Base-by-base conservation (phyloP, 92 coral and sea anemone species). In the Diadumene lineata region DNA sequence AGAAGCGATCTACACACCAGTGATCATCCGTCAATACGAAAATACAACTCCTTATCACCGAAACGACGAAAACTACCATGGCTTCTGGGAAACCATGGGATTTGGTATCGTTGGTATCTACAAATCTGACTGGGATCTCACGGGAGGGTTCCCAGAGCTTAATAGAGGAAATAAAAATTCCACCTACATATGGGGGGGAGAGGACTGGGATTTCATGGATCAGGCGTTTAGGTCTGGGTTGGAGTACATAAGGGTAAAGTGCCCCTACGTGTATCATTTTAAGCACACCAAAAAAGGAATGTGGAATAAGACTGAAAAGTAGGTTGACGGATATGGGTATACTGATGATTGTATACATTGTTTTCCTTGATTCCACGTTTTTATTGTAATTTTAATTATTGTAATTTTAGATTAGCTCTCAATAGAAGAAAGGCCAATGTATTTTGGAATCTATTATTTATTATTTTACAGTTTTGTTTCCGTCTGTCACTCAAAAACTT, bases 171-270 rank as follows among this genome's bases (percentile, higher is more conserved):
- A n/a, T n/a, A n/a, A 38, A 38, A 38, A 38, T 58, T 38, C 7
- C 0, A 89, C 82, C n/a, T 68, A 80, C 66, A 81, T 32, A 28
- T 89, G 94, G 94, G 94, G 94, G 27, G 94, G 91, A 61, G 94
- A 89, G 69, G 94, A 89, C 69, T 85, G 82, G 75, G 90, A 89
- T 34, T 68, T 89, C 28, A 76, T 89, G 60, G 85, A 85, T 69
- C 72, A 81, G 46, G 91, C 79, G 38, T 85, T 78, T 26, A 48
- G 44, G 51, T 66, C 30, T 25, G 91, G 88, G 13, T 75, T 85
- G 46, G 94, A 85, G 64, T 82, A 74, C 72, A 87, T 82, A 33
- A 72, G 94, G 48, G 78, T 89, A 7, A 84, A 81, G 65, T 84
- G 84, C 76, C 85, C 91, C 43, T 84, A 89, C 78, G 81, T 89